phyloP scores from a whole-genome alignment of 53 echinoderm and acorn worm genomes.

The Paracentrotus lividus region DNA sequence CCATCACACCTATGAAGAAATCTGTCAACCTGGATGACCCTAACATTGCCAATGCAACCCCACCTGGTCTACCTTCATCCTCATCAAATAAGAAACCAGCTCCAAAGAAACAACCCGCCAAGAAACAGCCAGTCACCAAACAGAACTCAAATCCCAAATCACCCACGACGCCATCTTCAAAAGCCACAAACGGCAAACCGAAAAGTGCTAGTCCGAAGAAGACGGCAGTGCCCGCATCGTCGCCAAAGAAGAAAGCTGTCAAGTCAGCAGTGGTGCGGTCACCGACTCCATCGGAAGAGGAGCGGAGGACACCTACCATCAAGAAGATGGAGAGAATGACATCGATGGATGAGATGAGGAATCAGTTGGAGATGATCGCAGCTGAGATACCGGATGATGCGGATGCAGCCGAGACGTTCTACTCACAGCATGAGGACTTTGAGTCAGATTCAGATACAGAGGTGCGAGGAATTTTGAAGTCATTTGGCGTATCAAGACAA shows the following conservation, averaged over 20 bases:
- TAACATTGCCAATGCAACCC: conserved; percentile 87
- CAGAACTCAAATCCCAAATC: conserved; percentile 58
- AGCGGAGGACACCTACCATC: conserved; percentile 50
- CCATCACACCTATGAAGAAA: conserved; percentile 92
- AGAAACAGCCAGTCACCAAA: conserved; percentile 58
- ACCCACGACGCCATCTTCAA: conserved; percentile 16
- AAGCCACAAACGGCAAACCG: conserved; percentile 46
- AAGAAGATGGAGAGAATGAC: conserved; percentile 71
- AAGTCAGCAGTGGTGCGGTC: background rate
- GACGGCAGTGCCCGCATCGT: background rate
- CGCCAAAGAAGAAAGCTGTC: conserved; percentile 25
- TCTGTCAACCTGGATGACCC: conserved; percentile 88
- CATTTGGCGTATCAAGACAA: too few relatives aligned
- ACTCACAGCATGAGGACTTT: conserved; percentile 99
- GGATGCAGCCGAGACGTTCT: conserved; percentile 95
- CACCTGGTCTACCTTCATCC: conserved; percentile 79
- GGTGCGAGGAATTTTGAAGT: conserved; percentile 31
- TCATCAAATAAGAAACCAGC: background rate
- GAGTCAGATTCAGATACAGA: conserved; percentile 82
- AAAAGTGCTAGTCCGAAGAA: conserved; percentile 63
- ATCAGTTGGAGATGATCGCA: conserved; percentile 57
- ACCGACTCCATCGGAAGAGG: background rate
- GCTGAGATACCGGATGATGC: conserved; percentile 87
- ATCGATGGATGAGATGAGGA: conserved; percentile 67
- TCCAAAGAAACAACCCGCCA: conserved; percentile 36